Base-by-base conservation (phyloP, 1,140 invertebrate species). In the Chironomus tepperi region DNA sequence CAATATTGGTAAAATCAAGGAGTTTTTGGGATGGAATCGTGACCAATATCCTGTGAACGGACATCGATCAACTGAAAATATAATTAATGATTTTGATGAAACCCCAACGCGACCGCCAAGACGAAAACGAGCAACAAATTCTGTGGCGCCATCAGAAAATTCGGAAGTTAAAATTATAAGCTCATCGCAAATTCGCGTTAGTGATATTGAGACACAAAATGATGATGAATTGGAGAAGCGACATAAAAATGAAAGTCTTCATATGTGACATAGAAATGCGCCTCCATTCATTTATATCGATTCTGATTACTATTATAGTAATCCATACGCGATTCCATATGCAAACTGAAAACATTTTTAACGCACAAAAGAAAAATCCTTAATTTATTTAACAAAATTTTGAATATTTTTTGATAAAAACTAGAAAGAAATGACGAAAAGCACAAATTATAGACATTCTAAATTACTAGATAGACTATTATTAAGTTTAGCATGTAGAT, bases 301-400 rank as follows among this genome's bases (percentile, higher is more conserved):
- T 70, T 19, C 16, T 6, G 16, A 70, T 16, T 15, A 19, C 18
- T 18, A 70, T 70, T 70, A 70, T 19, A 70, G 18, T 70, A 21
- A 18, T 70, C 19, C 65, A 70, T 70, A 18, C 10, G 19, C 16
- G 19, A 70, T 70, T 70, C 65, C 65, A 70, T 70, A 70, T 21
- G n/a, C 16, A 8, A 18, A 73, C 9, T 42, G 10, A 73, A 8
- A 73, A 15, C 15, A 47, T 5, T 15, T 12, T 12, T 5, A 10
- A n/a, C n/a, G 47, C 47, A 57, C 47, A 57, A 34, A 34, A 34
- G 1, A 34, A 34, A 34, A 34, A 34, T 2, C 5, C 24, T 34
- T 34, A 34, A 34, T 34, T 34, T 34, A 34, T 34, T 34, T 34
- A 34, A 34, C 24, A 34, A 34, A 34, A 34, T 2, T 2, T 34